Evolutionary conservation across 2,797 vertebrate genomes (phyloP).

Genomic region (Fringilla coelebs): DNA sequence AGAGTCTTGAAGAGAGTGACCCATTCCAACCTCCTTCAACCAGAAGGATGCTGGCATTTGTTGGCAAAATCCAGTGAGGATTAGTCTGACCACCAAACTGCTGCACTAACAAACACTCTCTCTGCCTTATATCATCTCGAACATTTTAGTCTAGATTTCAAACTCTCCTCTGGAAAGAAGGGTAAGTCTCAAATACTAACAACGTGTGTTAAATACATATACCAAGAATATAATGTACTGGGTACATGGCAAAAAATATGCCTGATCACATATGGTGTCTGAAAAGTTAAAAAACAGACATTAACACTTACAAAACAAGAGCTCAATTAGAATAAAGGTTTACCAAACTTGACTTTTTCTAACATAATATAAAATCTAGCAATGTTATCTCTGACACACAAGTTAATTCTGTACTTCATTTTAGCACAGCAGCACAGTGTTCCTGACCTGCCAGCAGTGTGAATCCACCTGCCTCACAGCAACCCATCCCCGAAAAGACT

Average conservation of each 20-base stretch:
- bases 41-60: neutral
- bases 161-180: neutral
- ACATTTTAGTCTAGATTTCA: neutral
- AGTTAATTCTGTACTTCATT: neutral
- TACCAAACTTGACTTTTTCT: neutral
- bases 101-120: rapidly evolving
- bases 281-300: conserved; percentile 22
- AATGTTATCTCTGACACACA: neutral
- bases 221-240: neutral
- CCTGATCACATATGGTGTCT: neutral
- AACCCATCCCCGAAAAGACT: neutral
- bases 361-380: neutral
- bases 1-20: neutral
- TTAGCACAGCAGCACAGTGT: neutral
- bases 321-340: neutral
- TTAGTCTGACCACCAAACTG: neutral
- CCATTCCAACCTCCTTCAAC: neutral
- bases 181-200: neutral
- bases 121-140: neutral
- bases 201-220: neutral
- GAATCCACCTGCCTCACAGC: neutral
- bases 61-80: neutral
- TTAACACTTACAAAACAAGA: neutral
- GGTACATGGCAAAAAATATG: neutral
- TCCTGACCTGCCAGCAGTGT: neutral